Conservation (phyloP, 2,113 vertebrate species). For the Strix uralensis region DNA sequence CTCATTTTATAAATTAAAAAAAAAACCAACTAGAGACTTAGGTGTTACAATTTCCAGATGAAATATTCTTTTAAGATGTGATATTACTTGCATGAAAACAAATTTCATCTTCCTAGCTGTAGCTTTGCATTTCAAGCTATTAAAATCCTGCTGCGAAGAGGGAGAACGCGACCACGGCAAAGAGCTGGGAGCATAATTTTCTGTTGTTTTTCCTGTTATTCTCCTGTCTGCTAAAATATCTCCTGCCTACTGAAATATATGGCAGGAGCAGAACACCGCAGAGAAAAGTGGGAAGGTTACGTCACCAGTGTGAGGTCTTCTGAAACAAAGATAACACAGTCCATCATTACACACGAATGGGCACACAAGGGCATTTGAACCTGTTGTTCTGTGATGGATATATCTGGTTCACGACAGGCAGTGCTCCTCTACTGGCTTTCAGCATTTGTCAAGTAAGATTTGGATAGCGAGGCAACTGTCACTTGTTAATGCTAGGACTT, state of each 20-base stretch:
- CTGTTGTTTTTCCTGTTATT: not conserved
- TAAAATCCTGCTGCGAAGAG: not conserved
- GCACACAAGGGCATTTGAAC: not conserved
- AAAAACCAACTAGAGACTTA: not conserved
- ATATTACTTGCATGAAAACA: not conserved
- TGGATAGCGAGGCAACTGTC: not conserved
- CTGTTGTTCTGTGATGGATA: not conserved
- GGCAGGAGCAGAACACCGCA: not conserved
- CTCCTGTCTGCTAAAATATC: not conserved
- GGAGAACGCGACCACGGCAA: not conserved
- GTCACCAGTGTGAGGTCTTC: not conserved
- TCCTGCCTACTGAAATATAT: not conserved
- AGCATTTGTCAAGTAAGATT: not conserved
- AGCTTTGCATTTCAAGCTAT: not conserved
- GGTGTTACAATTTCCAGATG: not conserved
- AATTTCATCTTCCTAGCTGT: not conserved
- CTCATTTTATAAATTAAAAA: not conserved
- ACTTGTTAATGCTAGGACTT: not conserved
- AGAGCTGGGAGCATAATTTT: not conserved
- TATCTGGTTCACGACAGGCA: not conserved
- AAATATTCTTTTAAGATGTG: not conserved
- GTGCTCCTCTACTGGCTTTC: not conserved
- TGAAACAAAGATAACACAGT: not conserved
- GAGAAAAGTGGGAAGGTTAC: not conserved
- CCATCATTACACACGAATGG: fast-evolving